A percentile compares a stretch with the other conserved stretches of the same genome.
These are phyloP conservation scores for Tragelaphus strepsiceros DNA, from an alignment of 2,113 vertebrate species.

Conservation along the genomic window DNA sequence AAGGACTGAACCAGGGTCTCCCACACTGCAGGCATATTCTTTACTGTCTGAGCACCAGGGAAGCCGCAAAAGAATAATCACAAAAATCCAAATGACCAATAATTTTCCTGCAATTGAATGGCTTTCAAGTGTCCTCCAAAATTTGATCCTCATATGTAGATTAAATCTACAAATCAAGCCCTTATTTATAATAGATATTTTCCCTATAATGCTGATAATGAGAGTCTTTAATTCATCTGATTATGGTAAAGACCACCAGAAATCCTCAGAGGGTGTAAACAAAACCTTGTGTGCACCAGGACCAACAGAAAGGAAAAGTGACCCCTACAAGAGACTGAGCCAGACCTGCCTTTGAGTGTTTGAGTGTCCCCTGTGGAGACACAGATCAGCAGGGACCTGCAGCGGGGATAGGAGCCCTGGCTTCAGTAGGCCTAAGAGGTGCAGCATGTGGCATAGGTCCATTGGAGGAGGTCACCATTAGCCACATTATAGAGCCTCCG, in stretches of 20 bases:
- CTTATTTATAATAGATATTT: neutral
- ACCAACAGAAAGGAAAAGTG: neutral
- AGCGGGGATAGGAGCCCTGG: neutral
- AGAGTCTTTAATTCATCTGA: neutral
- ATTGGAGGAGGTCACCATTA: neutral
- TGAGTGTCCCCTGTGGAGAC: neutral
- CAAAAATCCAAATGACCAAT: neutral
- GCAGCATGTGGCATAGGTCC: neutral
- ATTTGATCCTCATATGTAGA: neutral
- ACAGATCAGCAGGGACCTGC: neutral
- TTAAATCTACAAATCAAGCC: neutral
- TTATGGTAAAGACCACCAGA: neutral
- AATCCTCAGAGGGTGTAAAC: accelerated
- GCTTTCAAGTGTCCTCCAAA: neutral
- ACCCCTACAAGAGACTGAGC: neutral
- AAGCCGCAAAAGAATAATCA: neutral
- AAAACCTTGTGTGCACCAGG: neutral
- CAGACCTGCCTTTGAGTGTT: neutral
- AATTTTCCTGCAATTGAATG: neutral
- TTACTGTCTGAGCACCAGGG: neutral
- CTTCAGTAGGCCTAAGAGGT: neutral
- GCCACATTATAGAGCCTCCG: accelerated
- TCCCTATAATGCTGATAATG: neutral
- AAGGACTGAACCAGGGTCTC: neutral
- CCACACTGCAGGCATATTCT: neutral